These are phyloP conservation scores for Drosophila ironensis DNA, from an alignment of 1,140 invertebrate species.

Conservation along the genomic window DNA sequence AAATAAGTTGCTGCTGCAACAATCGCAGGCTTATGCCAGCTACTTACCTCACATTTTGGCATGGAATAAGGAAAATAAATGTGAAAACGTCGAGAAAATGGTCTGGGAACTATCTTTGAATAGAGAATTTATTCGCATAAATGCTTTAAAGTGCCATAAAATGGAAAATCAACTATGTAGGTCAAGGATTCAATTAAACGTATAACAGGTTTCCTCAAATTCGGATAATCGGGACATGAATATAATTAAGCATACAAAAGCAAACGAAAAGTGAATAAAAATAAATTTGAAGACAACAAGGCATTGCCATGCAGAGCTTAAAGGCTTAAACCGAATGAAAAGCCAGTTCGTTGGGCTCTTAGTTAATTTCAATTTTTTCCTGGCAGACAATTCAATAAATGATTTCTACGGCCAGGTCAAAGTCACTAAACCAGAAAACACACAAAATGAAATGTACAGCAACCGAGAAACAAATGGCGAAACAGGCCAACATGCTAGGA, in stretches of 20 bases:
- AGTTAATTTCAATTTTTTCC: constrained; percentile 35
- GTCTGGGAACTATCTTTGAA: neutral
- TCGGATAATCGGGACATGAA: neutral
- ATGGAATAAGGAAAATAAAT: constrained; percentile 1
- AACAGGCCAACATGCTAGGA: constrained; percentile 22
- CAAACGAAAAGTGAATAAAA: constrained; percentile 10
- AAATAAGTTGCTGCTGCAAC: constrained; percentile 44
- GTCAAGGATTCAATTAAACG: constrained; percentile 2
- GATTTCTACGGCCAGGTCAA: constrained; percentile 30
- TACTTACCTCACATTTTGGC: constrained; percentile 37
- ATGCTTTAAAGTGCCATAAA: constrained; percentile 2
- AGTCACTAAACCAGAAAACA: constrained; percentile 48
- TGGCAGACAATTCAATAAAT: constrained; percentile 51
- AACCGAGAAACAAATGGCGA: constrained; percentile 42
- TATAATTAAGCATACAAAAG: constrained; percentile 3
- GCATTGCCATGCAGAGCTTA: neutral
- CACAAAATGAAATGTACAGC: constrained; percentile 42
- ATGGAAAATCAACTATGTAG: neutral
- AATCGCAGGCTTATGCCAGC: constrained; percentile 28
- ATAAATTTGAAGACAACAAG: neutral
- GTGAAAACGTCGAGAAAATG: neutral
- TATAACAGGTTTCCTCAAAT: neutral
- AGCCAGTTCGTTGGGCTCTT: neutral
- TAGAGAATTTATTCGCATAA: constrained; percentile 2
- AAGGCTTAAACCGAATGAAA: constrained; percentile 1